These are phyloP conservation scores for Dasysyrphus tricinctus DNA, from an alignment of 2,888 invertebrate species.

Conservation along the genomic window DNA sequence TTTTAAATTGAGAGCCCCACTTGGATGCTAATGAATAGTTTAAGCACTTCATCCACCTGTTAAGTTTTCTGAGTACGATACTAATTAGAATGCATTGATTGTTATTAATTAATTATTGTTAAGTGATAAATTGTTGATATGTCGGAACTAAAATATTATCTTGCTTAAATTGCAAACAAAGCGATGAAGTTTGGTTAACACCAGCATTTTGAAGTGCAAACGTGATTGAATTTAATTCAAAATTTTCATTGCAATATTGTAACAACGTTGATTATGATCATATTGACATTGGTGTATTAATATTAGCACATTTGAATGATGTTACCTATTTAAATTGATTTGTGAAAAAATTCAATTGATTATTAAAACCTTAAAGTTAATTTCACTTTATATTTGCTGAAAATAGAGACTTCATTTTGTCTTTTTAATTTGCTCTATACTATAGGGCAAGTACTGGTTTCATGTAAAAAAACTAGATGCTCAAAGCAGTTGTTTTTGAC, in stretches of 20 bases:
- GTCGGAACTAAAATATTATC: constrained; percentile 30
- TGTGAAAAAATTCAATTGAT: background rate
- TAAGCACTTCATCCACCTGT: constrained; percentile 33
- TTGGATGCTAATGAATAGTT: constrained; percentile 50
- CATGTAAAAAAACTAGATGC: too few species aligned
- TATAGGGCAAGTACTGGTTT: too few species aligned
- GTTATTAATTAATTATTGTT: constrained; percentile 39
- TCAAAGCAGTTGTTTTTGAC: too few species aligned
- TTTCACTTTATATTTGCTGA: background rate
- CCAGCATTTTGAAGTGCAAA: constrained; percentile 32
- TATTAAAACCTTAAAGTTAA: background rate
- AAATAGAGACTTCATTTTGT: too few species aligned
- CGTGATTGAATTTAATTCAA: constrained; percentile 32
- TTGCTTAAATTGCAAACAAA: background rate
- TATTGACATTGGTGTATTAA: constrained; percentile 34
- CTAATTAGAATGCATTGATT: constrained; percentile 58
- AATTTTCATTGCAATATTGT: constrained; percentile 3
- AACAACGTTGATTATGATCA: background rate
- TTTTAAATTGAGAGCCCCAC: constrained; percentile 44
- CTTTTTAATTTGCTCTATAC: too few species aligned
- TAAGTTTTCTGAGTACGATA: constrained; percentile 26
- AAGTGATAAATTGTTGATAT: constrained; percentile 14
- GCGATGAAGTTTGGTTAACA: constrained; percentile 7
- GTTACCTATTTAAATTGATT: background rate
- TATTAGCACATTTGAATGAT: background rate